Evolutionary conservation across 2,888 invertebrate genomes (phyloP).

Genomic region (Agrotis puta): DNA sequence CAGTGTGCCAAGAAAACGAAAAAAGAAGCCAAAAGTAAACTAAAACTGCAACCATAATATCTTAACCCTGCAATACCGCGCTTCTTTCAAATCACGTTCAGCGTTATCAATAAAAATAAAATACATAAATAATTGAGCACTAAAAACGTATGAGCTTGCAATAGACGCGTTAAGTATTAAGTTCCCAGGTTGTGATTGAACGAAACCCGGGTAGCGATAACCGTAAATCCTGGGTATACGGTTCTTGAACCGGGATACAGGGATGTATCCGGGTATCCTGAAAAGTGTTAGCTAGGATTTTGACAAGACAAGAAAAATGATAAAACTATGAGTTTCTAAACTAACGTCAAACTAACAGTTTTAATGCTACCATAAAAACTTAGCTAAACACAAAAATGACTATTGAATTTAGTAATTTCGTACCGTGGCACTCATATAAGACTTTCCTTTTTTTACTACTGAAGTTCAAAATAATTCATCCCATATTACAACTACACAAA

Average conservation of each 20-base stretch:
- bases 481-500: neutral
- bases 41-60: neutral
- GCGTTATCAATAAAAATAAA: conserved; percentile 66
- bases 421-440: neutral
- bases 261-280: conserved; percentile 62
- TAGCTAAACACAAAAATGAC: neutral
- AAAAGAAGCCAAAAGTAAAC: neutral
- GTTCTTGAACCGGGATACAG: conserved; percentile 74
- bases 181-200: conserved; percentile 89
- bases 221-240: conserved; percentile 88
- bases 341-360: too few species aligned
- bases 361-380: neutral
- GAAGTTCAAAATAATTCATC: neutral
- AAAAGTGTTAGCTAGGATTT: neutral
- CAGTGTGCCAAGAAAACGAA: neutral
- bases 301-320: neutral
- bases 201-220: conserved; percentile 88
- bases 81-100: conserved; percentile 66
- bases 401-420: neutral
- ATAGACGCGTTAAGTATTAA: conserved; percentile 85
- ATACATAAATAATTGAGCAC: conserved; percentile 66
- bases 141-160: conserved; percentile 70
- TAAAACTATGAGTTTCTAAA: neutral
- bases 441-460: neutral
- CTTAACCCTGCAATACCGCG: conserved; percentile 13